Conservation (phyloP, 2,113 vertebrate species). For the Paramisgurnus dabryanus region DNA sequence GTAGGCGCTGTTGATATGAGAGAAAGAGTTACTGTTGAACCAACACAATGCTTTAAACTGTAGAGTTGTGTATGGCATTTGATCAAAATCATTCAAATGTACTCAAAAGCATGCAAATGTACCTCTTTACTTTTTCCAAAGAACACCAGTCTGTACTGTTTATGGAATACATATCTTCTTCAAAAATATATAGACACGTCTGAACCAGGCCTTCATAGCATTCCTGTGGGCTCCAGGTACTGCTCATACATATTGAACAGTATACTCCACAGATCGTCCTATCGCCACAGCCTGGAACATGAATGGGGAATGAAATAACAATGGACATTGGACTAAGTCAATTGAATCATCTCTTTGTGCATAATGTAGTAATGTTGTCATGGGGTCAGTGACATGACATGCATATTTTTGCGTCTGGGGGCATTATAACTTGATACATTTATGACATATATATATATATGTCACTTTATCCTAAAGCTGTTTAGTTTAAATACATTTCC, state of each 20-base stretch:
- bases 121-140: conserved; percentile 51
- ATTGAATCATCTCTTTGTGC: too few relatives aligned
- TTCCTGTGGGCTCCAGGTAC: accelerated
- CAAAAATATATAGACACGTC: neutral
- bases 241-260: neutral
- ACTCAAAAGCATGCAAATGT: neutral
- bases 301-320: neutral
- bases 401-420: too few relatives aligned
- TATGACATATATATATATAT: too few relatives aligned
- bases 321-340: neutral
- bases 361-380: neutral
- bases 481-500: too few relatives aligned
- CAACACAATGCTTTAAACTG: neutral
- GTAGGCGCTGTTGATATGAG: conserved; percentile 65
- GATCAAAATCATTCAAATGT: neutral
- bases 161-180: neutral
- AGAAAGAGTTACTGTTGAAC: neutral
- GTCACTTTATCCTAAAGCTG: too few relatives aligned
- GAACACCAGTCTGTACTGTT: conserved; percentile 41
- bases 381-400: too few relatives aligned
- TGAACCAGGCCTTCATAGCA: conserved; percentile 4
- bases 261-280: neutral
- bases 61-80: neutral
- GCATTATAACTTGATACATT: too few relatives aligned
- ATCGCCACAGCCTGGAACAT: neutral